phyloP scores from a whole-genome alignment of 2,797 vertebrate species.

The Phataginus tricuspis region DNA sequence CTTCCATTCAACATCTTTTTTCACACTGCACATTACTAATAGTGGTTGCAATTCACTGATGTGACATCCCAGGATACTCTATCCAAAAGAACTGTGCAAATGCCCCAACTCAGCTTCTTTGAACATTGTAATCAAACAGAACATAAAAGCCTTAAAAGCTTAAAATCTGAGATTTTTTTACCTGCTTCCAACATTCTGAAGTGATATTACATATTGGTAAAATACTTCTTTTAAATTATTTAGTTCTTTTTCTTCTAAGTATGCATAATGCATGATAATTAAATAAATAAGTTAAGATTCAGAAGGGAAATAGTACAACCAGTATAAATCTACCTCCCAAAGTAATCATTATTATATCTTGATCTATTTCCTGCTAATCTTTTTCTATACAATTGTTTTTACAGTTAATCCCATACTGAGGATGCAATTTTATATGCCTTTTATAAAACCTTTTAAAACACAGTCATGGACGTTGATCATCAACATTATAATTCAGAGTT shows the following conservation, averaged over 20 bases:
- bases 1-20: constrained; percentile 18
- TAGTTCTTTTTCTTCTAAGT: background rate
- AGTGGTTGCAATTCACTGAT: background rate
- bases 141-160: constrained; percentile 37
- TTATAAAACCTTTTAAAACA: constrained; percentile 40
- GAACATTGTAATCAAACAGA: background rate
- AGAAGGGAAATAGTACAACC: background rate
- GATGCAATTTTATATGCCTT: background rate
- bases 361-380: background rate
- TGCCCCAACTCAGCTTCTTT: background rate
- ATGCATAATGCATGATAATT: background rate
- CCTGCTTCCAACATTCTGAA: constrained; percentile 29
- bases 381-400: constrained; percentile 26
- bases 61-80: background rate
- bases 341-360: background rate
- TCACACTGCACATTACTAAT: background rate
- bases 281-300: constrained; percentile 27
- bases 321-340: background rate
- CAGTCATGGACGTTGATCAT: background rate
- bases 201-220: background rate
- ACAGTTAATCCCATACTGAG: constrained; percentile 19
- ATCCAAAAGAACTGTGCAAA: background rate
- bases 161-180: background rate
- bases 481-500: constrained; percentile 3
- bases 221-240: background rate